Percentiles rank a stretch among this genome's conserved stretches.
phyloP scores from a whole-genome alignment of 2,888 invertebrate genomes.

The Tanypteryx hageni region DNA sequence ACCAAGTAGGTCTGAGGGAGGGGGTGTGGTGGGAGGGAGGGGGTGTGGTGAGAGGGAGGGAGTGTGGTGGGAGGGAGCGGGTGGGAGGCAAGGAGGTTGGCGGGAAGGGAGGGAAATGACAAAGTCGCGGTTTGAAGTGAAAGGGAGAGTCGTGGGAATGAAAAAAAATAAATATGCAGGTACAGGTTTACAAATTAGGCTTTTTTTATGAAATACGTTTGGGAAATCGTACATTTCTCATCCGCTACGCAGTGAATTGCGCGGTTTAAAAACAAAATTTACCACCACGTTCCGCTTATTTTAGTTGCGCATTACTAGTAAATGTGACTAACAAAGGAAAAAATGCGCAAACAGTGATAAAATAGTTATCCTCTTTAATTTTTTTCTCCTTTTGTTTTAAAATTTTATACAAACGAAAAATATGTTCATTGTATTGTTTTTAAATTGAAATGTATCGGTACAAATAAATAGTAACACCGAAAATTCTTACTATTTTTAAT shows the following conservation, averaged over 20 bases:
- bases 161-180: constrained; percentile 1
- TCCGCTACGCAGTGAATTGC: neutral
- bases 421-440: no score
- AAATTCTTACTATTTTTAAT: no score
- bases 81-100: neutral
- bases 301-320: neutral
- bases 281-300: neutral
- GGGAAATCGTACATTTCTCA: neutral
- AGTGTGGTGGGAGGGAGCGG: neutral
- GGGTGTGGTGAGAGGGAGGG: neutral
- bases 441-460: no score
- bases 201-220: neutral
- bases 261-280: neutral
- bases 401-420: no score
- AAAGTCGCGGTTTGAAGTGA: constrained; percentile 1
- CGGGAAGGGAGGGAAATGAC: neutral
- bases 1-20: constrained; percentile 16
- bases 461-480: no score
- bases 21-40: neutral
- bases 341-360: no score
- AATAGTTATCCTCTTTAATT: no score
- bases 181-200: neutral
- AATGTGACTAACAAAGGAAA: no score
- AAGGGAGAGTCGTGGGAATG: constrained; percentile 41
- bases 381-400: no score